These are phyloP conservation scores for Beaufortia kweichowensis DNA, from an alignment of 2,113 vertebrate species.

Conservation along the genomic window DNA sequence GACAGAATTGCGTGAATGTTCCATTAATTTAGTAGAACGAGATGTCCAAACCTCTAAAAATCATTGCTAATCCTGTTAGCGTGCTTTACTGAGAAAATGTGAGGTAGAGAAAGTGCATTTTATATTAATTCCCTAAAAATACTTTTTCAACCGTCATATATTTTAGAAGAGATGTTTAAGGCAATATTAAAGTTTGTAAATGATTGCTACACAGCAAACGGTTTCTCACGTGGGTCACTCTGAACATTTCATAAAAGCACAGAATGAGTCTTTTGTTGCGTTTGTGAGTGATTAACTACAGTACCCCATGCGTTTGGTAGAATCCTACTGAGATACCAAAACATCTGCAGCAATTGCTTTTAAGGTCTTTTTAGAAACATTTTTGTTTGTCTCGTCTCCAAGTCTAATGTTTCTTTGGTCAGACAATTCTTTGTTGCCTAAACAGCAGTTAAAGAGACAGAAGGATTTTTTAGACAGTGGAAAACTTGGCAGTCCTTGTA, in stretches of 20 bases:
- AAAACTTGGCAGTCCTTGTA: neutral
- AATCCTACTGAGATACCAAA: slow-evolving; percentile 6
- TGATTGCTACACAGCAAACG: neutral
- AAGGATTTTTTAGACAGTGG: neutral
- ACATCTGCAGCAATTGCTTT: slow-evolving; percentile 3
- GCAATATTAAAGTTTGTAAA: neutral
- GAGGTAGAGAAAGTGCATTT: neutral
- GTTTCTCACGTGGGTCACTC: neutral
- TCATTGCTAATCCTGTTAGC: neutral
- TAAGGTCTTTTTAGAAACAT: neutral
- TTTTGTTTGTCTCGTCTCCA: neutral
- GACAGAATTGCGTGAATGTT: slow-evolving; percentile 34
- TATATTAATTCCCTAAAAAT: too few species aligned
- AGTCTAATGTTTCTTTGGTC: neutral
- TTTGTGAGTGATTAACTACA: neutral
- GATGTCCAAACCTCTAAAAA: neutral
- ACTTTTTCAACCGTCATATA: neutral
- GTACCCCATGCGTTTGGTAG: neutral
- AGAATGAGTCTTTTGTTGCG: slow-evolving; percentile 15
- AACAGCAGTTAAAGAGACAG: neutral
- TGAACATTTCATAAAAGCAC: neutral
- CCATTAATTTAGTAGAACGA: neutral
- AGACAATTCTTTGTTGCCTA: neutral
- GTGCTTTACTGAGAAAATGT: neutral
- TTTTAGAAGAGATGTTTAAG: neutral